A percentile compares a stretch with the other conserved stretches of the same genome.
These are phyloP conservation scores for Scaptomyza pallida DNA, from an alignment of 1,140 invertebrate species.

Conservation along the genomic window DNA sequence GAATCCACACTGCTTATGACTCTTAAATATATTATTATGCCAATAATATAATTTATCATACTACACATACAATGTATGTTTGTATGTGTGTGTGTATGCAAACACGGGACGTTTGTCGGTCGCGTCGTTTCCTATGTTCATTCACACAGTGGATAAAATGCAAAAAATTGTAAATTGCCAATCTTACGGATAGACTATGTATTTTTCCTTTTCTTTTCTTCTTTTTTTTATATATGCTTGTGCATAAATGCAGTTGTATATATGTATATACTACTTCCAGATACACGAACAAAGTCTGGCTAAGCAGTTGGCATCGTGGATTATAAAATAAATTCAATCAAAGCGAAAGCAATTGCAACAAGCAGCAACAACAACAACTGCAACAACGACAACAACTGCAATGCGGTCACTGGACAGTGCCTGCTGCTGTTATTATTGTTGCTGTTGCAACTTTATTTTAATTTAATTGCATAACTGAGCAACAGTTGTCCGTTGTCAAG, in stretches of 20 bases:
- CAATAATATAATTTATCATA: conserved; percentile 63
- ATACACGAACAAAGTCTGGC: conserved; percentile 29
- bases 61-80: background rate
- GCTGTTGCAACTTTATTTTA: conserved; percentile 59
- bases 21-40: conserved; percentile 65
- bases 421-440: conserved; percentile 37
- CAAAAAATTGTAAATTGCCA: conserved; percentile 77
- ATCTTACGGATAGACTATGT: conserved; percentile 66
- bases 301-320: conserved; percentile 61
- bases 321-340: conserved; percentile 82
- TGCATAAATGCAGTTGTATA: conserved; percentile 43
- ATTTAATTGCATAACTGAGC: conserved; percentile 73
- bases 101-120: conserved; percentile 25
- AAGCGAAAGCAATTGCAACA: conserved; percentile 69
- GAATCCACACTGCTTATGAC: conserved; percentile 25
- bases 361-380: conserved; percentile 31
- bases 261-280: background rate
- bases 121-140: conserved; percentile 56
- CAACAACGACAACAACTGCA: conserved; percentile 36
- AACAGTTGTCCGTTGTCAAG: conserved; percentile 75
- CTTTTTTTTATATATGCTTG: conserved; percentile 29
- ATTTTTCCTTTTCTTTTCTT: background rate
- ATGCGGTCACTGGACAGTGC: conserved; percentile 48
- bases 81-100: conserved; percentile 7
- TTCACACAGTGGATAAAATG: conserved; percentile 48